Base-by-base conservation (phyloP, 2,113 vertebrate genomes). In the Pseudolaguvia tuberculata region DNA sequence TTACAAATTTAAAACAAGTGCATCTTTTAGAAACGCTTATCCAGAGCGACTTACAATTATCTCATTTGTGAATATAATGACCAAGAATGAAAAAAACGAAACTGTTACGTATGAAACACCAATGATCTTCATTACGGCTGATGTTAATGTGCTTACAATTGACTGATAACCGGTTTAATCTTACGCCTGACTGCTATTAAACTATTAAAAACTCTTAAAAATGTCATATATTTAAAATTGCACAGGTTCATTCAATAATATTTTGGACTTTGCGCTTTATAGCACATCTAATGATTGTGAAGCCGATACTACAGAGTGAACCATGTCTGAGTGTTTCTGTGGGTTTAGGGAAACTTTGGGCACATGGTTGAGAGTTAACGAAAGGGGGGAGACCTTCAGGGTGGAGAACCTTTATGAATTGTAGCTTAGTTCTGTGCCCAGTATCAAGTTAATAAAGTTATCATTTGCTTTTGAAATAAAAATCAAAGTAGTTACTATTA, bases 361-460 rank as follows among this genome's bases (percentile, higher is more conserved):
- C 23, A 35, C 63, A 48, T 66, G 59, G 31, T 52, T 50, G 51
- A 48, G 52, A 66, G 53, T 27, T 42, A 47, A 72, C 20, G 11
- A 23, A 27, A 35, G 48, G 50, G 70, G 10, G 18, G 18, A 2
- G 10, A 35, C 20, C 42, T 8, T 65, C 23, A 31, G 31, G 73
- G 27, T 50, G 52, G 51, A 55, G 66, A 75, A 76, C 39, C 57
- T 48, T 77, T 55, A 42, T 62, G 70, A 70, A 77, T 58, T 77
- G 79, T 67, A 58, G 70, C 59, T 55, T 31, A 47, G 71, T 66
- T 52, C 50, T 78, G 58, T 65, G 61, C 50, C 78, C 59, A 61
- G 74, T 78, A 75, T 78, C 75, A 78, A 65, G 53, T 35, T 70
- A 75, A 81, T 45, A 17, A 39, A 25, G 72, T 56, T 68, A 75